Base-by-base conservation (phyloP, 2,797 vertebrate genomes). In the Sandelia bainsii region DNA sequence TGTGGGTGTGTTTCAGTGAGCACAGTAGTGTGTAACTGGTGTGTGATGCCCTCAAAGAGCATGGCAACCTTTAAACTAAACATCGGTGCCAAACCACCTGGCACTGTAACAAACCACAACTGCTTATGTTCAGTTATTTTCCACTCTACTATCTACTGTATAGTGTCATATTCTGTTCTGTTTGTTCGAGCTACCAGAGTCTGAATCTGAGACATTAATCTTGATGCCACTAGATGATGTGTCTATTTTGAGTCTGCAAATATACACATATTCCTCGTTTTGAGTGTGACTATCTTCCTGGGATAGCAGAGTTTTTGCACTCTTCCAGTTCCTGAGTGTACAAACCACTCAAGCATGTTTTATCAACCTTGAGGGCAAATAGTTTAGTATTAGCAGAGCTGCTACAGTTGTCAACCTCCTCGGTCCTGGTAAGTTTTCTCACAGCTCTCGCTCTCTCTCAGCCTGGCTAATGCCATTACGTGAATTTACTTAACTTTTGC, bases 351-450 rank as follows among this genome's bases (percentile, higher is more conserved):
- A 4, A 37, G 11, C 34, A 37, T 34, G 32, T 34, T 37, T 37
- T 37, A 17, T 71, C 44, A 54, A 62, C 70, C 79, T 76, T 25
- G 7, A 73, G 73, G 81, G 77, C 6, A 16, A 83, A 86, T 59
- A 71, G 27, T 87, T 76, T 62, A 20, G 49, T 56, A 8, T 37
- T n/a, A 64, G 11, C 8, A 61, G n/a, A 49, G 29, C 57, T 69
- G 73, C 34, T 60, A 49, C 60, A 59, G 52, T 75, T 61, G 60
- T 56, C 53, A 65, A 3, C 29, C 37, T 22, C 57, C 48, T 45
- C 23, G 48, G 5, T 17, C 12, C 1, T 48, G 6, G 16, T 54
- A 6, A 23, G 19, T 56, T 62, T 60, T 64, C 54, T 62, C n/a
- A 56, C 62, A 51, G 40, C 29, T 70, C 32, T 69, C 40, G 2